Percentiles rank a stretch among this genome's conserved stretches.
These are phyloP conservation scores for Donacobius atricapilla DNA, from an alignment of 2,113 vertebrate genomes.

Conservation along the genomic window DNA sequence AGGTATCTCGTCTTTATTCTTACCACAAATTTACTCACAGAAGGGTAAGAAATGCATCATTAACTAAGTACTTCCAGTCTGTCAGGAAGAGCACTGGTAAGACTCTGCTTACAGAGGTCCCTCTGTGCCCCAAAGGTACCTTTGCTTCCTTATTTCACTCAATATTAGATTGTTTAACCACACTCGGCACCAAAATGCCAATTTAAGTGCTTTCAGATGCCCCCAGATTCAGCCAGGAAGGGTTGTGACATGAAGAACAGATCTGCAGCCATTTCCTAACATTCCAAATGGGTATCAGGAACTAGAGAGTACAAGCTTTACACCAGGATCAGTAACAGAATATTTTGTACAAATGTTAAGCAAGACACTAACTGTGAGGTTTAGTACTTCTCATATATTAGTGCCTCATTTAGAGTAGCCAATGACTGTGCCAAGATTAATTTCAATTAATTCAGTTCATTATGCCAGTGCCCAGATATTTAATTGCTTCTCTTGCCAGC, in stretches of 20 bases:
- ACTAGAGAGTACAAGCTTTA: not conserved
- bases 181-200: not conserved
- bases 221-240: not conserved
- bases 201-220: not conserved
- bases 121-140: not conserved
- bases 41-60: not conserved
- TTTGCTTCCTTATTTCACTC: not conserved
- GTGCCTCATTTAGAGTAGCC: not conserved
- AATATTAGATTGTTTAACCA: not conserved
- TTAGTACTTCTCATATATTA: not conserved
- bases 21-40: not conserved
- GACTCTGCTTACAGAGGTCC: not conserved
- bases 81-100: not conserved
- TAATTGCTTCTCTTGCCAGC: constrained; percentile 9
- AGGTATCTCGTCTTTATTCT: not conserved
- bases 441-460: constrained; percentile 19
- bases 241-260: not conserved
- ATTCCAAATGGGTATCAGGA: not conserved
- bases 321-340: not conserved
- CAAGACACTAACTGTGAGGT: not conserved
- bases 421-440: not conserved
- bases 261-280: not conserved
- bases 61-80: not conserved
- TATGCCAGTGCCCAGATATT: not conserved
- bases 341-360: not conserved